Evolutionary conservation across 2,113 vertebrate genomes (phyloP).

Genomic region (Haliaeetus leucogaster): DNA sequence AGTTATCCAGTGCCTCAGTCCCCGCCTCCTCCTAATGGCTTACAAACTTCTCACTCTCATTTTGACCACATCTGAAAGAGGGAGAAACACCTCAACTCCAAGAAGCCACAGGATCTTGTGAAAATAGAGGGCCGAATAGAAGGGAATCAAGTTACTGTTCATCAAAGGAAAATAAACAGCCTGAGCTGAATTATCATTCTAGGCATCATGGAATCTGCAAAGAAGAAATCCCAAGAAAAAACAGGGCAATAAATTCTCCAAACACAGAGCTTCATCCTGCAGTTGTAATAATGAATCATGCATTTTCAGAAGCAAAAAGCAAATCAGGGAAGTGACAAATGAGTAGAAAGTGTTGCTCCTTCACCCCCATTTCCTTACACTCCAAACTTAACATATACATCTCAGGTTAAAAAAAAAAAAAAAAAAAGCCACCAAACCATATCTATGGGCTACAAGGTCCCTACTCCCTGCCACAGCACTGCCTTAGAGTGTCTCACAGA

Average conservation of each 20-base stretch:
- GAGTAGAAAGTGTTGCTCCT: neutral
- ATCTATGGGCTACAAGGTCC: neutral
- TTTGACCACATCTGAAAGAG: neutral
- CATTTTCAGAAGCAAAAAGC: neutral
- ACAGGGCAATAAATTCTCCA: neutral
- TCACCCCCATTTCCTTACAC: neutral
- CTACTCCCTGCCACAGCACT: neutral
- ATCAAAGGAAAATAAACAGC: neutral
- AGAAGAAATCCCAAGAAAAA: neutral
- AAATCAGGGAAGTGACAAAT: neutral
- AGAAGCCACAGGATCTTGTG: neutral
- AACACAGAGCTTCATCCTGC: neutral
- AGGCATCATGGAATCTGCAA: neutral
- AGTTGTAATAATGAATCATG: neutral
- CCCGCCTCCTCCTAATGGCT: neutral
- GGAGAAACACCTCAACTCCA: neutral
- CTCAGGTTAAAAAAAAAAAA: neutral
- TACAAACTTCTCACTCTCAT: neutral
- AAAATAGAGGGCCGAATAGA: neutral
- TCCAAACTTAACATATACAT: neutral
- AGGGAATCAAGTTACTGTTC: neutral
- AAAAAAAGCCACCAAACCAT: neutral
- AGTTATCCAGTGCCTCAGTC: neutral
- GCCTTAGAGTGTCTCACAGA: neutral
- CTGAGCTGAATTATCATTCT: neutral